Conservation (phyloP, 2,113 vertebrate species). For the Cacatua alba region DNA sequence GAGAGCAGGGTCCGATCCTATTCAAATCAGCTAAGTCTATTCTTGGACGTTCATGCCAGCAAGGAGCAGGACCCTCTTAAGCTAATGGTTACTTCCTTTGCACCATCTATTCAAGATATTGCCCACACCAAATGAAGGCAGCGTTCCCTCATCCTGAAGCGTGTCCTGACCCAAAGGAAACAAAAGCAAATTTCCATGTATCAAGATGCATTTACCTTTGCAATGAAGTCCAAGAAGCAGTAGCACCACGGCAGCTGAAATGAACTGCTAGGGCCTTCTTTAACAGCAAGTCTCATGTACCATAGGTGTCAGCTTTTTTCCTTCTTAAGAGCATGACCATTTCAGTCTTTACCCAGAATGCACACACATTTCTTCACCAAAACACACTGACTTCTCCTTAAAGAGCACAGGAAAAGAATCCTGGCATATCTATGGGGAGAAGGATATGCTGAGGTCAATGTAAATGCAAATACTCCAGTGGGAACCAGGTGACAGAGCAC, state of each 20-base stretch:
- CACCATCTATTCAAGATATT: neutral
- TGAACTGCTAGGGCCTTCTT: neutral
- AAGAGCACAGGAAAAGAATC: neutral
- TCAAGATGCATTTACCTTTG: neutral
- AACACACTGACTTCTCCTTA: neutral
- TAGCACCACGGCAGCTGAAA: neutral
- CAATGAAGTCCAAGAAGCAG: neutral
- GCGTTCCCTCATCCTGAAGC: neutral
- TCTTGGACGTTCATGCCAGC: neutral
- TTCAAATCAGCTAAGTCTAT: neutral
- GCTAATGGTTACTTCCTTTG: neutral
- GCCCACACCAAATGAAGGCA: neutral
- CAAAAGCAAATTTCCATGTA: neutral
- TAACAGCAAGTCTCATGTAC: rapidly evolving
- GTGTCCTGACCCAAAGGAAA: neutral
- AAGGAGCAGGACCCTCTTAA: neutral
- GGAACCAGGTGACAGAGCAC: neutral
- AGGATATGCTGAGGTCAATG: neutral
- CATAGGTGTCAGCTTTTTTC: neutral
- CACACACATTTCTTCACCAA: neutral
- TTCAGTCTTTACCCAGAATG: neutral
- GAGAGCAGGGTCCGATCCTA: neutral
- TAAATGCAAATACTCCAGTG: neutral
- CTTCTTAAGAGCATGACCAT: neutral
- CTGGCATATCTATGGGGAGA: rapidly evolving